Evolutionary conservation across 2,888 invertebrate genomes (phyloP).

Genomic region (Megastigmus dorsalis): DNA sequence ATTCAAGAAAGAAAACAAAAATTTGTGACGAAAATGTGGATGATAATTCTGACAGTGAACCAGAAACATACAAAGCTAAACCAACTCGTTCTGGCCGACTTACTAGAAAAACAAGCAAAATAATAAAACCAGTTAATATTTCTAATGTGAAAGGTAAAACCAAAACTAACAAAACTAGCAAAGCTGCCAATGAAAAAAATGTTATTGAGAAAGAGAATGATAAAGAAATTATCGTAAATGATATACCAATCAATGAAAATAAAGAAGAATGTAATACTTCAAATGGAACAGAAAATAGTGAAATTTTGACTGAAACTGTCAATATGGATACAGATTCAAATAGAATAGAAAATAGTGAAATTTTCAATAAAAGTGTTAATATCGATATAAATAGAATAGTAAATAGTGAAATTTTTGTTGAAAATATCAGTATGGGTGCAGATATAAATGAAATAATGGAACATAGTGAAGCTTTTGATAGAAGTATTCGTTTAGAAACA

Average conservation of each 20-base stretch:
- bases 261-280: constrained; percentile 1
- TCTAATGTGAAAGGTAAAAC: constrained; percentile 53
- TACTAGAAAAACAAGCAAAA: constrained; percentile 69
- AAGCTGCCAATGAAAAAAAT: too few relatives aligned
- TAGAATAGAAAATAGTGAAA: constrained; percentile 14
- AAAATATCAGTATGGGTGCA: too few relatives aligned
- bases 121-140: constrained; percentile 58
- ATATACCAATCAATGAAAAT: background rate
- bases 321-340: background rate
- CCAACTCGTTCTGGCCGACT: constrained; percentile 74
- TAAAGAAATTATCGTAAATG: constrained; percentile 2
- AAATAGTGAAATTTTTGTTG: constrained; percentile 12
- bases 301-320: constrained; percentile 14
- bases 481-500: too few relatives aligned
- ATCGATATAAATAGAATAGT: constrained; percentile 10
- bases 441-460: constrained; percentile 8
- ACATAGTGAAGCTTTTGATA: constrained; percentile 7
- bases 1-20: background rate
- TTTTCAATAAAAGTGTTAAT: constrained; percentile 11
- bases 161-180: constrained; percentile 25
- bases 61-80: constrained; percentile 68
- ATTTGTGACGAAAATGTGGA: background rate
- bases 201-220: constrained; percentile 34
- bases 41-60: constrained; percentile 63
- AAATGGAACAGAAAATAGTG: constrained; percentile 4